phyloP scores from a whole-genome alignment of 2,888 invertebrate genomes.

The Ochropleura leucogaster region DNA sequence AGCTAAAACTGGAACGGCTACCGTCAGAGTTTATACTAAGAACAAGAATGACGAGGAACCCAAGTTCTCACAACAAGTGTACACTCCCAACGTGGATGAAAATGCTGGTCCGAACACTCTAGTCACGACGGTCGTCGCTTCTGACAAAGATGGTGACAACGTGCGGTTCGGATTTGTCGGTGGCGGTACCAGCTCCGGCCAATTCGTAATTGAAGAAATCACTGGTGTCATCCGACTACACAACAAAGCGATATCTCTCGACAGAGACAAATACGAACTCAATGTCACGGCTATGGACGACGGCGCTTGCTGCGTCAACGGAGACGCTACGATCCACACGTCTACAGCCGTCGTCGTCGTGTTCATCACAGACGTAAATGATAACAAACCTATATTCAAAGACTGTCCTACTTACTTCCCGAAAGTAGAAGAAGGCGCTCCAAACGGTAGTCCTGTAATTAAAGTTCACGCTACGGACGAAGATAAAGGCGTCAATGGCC shows the following conservation, averaged over 20 bases:
- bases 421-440: conserved; percentile 98
- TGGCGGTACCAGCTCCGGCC: conserved; percentile 96
- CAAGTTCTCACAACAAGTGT: conserved; percentile 98
- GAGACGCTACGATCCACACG: conserved; percentile 96
- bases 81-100: conserved; percentile 98
- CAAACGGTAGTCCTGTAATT: conserved; percentile 97
- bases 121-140: conserved; percentile 98
- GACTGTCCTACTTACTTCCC: conserved; percentile 98
- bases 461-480: conserved; percentile 98
- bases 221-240: conserved; percentile 98
- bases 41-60: conserved; percentile 99
- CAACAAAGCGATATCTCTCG: conserved; percentile 96
- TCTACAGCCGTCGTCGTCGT: conserved; percentile 98
- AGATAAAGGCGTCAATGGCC: conserved; percentile 98
- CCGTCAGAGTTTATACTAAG: conserved; percentile 98
- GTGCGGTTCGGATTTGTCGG: conserved; percentile 98
- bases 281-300: conserved; percentile 99
- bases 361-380: conserved; percentile 99
- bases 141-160: conserved; percentile 99
- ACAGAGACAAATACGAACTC: conserved; percentile 98
- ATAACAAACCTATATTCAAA: conserved; percentile 98
- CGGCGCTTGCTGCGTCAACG: conserved; percentile 98
- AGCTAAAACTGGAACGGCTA: conserved; percentile 97
- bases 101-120: conserved; percentile 98
- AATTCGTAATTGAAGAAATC: conserved; percentile 98